phyloP scores from a whole-genome alignment of 2,888 invertebrate genomes.

The Heliconius charithonia region DNA sequence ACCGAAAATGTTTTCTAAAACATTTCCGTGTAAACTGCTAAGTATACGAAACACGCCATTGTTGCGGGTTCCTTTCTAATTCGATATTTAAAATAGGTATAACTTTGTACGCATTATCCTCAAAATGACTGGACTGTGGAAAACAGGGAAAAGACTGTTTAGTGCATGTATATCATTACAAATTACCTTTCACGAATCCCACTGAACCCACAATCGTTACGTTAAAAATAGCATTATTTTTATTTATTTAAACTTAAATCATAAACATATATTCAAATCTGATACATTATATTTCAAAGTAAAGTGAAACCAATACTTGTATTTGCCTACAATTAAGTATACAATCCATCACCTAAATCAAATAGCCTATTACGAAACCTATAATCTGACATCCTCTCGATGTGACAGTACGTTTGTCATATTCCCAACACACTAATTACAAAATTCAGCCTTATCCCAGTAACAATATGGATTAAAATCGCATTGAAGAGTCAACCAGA shows the following conservation, averaged over 20 bases:
- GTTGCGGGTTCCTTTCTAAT: neutral
- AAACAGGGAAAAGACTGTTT: neutral
- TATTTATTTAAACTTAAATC: too few relatives aligned
- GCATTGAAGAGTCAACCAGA: constrained; percentile 43
- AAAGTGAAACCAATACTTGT: neutral
- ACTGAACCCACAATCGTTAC: too few relatives aligned
- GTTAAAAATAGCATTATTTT: too few relatives aligned
- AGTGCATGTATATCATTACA: too few relatives aligned
- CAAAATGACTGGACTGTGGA: too few relatives aligned
- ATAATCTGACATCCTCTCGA: constrained; percentile 37
- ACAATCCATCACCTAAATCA: constrained; percentile 17
- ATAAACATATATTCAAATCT: too few relatives aligned
- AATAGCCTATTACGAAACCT: constrained; percentile 13
- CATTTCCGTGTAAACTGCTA: neutral
- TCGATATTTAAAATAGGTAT: neutral
- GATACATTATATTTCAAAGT: neutral
- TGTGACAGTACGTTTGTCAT: constrained; percentile 36
- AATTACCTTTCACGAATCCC: too few relatives aligned
- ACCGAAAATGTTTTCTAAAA: neutral
- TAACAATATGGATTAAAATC: constrained; percentile 19
- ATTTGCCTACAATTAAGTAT: neutral
- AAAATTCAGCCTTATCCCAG: neutral
- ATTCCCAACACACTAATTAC: neutral
- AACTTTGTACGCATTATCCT: too few relatives aligned
- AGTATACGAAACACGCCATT: neutral